These are phyloP conservation scores for Donacobius atricapilla DNA, from an alignment of 2,113 vertebrate species.

Conservation along the genomic window DNA sequence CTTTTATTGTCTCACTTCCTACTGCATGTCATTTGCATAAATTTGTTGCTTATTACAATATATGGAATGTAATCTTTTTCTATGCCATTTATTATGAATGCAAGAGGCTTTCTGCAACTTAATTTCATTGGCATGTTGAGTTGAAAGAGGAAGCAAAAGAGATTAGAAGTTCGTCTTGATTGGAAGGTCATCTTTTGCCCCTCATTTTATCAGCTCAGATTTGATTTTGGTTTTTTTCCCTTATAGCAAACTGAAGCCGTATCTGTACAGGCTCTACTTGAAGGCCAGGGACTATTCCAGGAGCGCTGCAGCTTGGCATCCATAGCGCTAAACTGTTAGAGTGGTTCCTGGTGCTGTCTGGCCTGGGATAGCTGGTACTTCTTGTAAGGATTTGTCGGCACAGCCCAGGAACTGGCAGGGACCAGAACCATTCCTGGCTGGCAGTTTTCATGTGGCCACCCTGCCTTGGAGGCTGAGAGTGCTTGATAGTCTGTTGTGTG, in stretches of 20 bases:
- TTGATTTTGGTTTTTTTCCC: not conserved
- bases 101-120: not conserved
- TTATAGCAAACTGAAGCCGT: not conserved
- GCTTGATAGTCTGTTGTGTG: not conserved
- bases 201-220: not conserved
- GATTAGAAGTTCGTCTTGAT: not conserved
- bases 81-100: not conserved
- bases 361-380: not conserved
- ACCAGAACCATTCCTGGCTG: not conserved
- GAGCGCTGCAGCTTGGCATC: not conserved
- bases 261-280: not conserved
- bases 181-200: not conserved
- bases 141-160: not conserved
- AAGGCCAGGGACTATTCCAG: not conserved
- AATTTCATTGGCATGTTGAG: not conserved
- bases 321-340: not conserved
- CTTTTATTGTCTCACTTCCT: not conserved
- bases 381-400: not conserved
- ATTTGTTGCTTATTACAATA: not conserved
- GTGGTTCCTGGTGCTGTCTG: not conserved
- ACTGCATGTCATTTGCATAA: constrained; percentile 34
- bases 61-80: constrained; percentile 1
- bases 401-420: not conserved
- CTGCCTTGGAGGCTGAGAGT: not conserved
- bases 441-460: not conserved